Evolutionary conservation across 2,888 invertebrate species (phyloP).

Genomic region (Thelaira solivaga): DNA sequence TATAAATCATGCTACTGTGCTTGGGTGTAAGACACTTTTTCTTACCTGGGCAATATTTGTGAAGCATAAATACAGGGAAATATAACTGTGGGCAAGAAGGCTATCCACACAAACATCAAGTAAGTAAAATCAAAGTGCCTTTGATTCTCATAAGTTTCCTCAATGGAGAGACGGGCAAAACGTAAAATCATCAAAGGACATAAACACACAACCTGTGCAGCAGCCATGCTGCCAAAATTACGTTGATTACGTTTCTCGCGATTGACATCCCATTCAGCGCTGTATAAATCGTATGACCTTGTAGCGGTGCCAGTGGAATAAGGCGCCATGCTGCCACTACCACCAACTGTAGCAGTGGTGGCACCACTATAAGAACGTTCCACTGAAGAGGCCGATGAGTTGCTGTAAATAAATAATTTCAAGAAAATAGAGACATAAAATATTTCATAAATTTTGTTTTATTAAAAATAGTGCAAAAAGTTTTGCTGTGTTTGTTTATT

Average conservation of each 20-base stretch:
- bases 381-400: constrained; percentile 73
- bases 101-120: constrained; percentile 84
- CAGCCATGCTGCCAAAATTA: constrained; percentile 83
- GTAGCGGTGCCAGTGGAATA: constrained; percentile 61
- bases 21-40: too few species aligned
- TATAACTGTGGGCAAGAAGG: constrained; percentile 82
- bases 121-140: constrained; percentile 83
- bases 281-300: constrained; percentile 78
- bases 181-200: constrained; percentile 82
- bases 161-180: constrained; percentile 81
- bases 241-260: constrained; percentile 83
- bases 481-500: neutral
- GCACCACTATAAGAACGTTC: constrained; percentile 70
- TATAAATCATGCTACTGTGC: too few species aligned
- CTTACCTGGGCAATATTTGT: constrained; percentile 82
- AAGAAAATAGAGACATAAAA: constrained; percentile 2
- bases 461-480: too few species aligned
- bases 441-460: too few species aligned
- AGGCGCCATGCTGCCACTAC: constrained; percentile 48
- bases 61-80: constrained; percentile 82
- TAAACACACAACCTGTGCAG: constrained; percentile 82
- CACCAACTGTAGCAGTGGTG: constrained; percentile 62
- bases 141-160: constrained; percentile 84
- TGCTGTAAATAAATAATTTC: constrained; percentile 67
- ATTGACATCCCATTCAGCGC: constrained; percentile 79